These are phyloP conservation scores for Lagopus leucura DNA, from an alignment of 2,113 vertebrate genomes.

Conservation along the genomic window DNA sequence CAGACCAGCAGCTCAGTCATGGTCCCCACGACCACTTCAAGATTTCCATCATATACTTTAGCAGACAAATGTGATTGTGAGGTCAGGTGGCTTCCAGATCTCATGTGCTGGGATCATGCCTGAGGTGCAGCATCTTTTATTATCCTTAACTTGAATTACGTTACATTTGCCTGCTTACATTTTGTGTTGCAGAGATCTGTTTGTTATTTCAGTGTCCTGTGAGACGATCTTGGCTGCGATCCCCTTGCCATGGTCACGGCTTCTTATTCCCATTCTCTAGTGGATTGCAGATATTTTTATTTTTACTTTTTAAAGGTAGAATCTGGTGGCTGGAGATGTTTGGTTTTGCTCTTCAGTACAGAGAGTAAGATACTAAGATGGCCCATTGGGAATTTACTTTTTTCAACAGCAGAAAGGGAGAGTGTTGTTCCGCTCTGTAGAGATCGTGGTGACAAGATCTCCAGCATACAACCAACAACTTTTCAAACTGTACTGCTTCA, in stretches of 20 bases:
- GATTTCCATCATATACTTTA: background rate
- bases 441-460: fast-evolving
- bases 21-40: background rate
- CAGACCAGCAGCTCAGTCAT: background rate
- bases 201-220: background rate
- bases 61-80: fast-evolving
- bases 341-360: background rate
- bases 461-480: background rate
- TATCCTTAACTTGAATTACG: background rate
- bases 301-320: background rate
- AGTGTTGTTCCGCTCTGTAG: background rate
- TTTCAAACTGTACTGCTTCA: background rate
- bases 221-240: background rate
- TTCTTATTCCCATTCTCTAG: background rate
- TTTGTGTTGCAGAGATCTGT: background rate
- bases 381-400: background rate
- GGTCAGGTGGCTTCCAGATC: background rate
- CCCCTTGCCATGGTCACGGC: background rate
- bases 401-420: background rate
- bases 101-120: background rate
- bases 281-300: background rate
- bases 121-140: background rate
- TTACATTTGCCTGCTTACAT: background rate
- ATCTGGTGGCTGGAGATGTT: background rate
- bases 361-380: background rate